phyloP scores from a whole-genome alignment of 2,888 invertebrate species.

The Timema cristinae region DNA sequence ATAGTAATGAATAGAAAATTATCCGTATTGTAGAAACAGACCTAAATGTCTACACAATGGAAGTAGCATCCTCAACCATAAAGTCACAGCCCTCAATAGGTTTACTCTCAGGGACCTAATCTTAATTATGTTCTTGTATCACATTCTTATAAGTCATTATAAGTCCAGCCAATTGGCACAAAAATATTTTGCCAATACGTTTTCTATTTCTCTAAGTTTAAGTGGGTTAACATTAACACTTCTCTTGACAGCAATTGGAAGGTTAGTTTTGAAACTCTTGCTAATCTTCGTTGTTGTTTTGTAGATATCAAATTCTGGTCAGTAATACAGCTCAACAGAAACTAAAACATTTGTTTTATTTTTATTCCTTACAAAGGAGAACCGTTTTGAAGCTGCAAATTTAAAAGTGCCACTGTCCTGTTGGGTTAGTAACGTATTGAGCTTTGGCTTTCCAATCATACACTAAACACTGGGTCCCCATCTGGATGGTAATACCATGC shows the following conservation, averaged over 20 bases:
- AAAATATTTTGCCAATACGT: no score
- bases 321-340: conserved; percentile 2
- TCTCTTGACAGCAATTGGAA: no score
- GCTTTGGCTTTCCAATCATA: no score
- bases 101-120: neutral
- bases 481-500: no score
- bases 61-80: neutral
- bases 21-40: neutral
- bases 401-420: conserved; percentile 9
- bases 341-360: neutral
- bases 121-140: neutral
- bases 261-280: no score
- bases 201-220: no score
- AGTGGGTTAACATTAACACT: no score
- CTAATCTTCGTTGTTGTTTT: neutral
- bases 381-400: neutral
- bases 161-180: no score
- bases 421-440: neutral
- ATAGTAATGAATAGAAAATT: neutral
- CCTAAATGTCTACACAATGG: no score
- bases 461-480: no score
- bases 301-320: no score
- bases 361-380: neutral
- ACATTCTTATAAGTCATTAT: neutral
- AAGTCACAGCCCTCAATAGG: neutral